A percentile compares a stretch with the other conserved stretches of the same genome.
phyloP scores from a whole-genome alignment of 2,113 vertebrate species.

The Brachypteracias leptosomus region DNA sequence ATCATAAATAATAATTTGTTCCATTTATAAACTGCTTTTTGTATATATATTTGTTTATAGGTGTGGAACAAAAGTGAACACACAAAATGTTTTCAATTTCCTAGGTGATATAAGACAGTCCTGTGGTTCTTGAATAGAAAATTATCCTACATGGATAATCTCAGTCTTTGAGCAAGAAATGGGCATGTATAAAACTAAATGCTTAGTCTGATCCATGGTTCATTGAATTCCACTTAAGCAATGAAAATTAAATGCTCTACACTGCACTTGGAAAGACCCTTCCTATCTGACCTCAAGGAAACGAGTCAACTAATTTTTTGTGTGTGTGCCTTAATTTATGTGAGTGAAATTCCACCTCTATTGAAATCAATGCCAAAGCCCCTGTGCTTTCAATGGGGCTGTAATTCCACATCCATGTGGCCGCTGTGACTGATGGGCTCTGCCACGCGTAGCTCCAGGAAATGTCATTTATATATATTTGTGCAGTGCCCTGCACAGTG shows the following conservation, averaged over 20 bases:
- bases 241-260: neutral
- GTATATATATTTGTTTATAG: neutral
- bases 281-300: neutral
- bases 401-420: neutral
- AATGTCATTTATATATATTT: constrained; percentile 3
- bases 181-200: neutral
- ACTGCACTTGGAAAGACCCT: neutral
- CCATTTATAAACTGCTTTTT: neutral
- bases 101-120: neutral
- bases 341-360: neutral
- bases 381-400: neutral
- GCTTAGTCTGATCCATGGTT: neutral
- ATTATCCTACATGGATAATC: neutral
- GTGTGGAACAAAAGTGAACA: neutral
- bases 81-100: neutral
- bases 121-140: neutral
- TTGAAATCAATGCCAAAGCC: neutral
- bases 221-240: neutral
- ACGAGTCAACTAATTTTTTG: neutral
- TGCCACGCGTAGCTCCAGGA: neutral
- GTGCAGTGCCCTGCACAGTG: neutral
- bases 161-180: neutral
- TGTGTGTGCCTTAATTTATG: neutral
- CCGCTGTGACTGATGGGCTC: neutral
- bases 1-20: neutral